Conservation (phyloP, 2,113 vertebrate genomes). For the Mesitornis unicolor region DNA sequence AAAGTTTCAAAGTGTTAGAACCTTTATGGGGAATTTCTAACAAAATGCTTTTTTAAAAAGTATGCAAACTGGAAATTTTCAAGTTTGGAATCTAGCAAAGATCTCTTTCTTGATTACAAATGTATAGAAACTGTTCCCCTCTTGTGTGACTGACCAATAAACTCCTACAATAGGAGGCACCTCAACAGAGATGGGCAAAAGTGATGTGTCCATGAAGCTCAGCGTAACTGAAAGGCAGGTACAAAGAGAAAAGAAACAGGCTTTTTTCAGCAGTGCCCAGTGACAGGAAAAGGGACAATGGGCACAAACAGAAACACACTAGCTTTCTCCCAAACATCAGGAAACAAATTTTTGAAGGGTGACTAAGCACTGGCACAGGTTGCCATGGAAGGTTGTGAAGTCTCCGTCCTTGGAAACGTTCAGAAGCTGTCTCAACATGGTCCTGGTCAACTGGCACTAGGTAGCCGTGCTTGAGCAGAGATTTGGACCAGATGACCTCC, state of each 20-base stretch:
- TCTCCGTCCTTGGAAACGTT: background rate
- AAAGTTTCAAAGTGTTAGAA: background rate
- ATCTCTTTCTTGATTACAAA: background rate
- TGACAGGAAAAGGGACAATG: too few relatives aligned
- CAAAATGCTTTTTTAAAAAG: too few relatives aligned
- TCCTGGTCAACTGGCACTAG: background rate
- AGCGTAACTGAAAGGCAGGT: too few relatives aligned
- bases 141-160: background rate
- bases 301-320: too few relatives aligned
- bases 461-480: rapidly evolving
- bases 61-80: background rate
- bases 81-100: background rate
- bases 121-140: background rate
- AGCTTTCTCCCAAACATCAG: too few relatives aligned
- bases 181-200: background rate
- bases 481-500: too few relatives aligned
- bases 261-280: too few relatives aligned
- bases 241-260: too few relatives aligned
- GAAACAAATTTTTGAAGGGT: too few relatives aligned
- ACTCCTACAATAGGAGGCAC: background rate
- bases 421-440: background rate
- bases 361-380: too few relatives aligned
- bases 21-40: background rate
- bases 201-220: background rate
- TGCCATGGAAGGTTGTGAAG: background rate